Conservation (phyloP, 2,797 vertebrate species). For the Parauchenoglanis ngamensis region DNA sequence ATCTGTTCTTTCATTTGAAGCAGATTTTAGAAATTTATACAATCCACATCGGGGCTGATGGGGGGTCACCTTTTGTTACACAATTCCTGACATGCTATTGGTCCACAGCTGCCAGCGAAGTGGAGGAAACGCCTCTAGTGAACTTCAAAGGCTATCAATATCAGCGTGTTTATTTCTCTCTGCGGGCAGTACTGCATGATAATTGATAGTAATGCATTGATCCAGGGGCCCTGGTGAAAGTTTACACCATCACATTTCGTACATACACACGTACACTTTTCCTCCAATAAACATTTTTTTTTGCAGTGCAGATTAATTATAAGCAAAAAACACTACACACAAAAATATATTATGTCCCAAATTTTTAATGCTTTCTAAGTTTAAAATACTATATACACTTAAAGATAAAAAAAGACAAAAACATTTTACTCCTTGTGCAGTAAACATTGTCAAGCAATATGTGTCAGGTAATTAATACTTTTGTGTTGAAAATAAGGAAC, state of each 20-base stretch:
- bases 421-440: constrained; percentile 34
- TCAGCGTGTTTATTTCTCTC: constrained; percentile 59
- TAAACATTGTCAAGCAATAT: constrained; percentile 34
- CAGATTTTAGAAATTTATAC: constrained; percentile 49
- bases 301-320: not conserved
- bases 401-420: constrained; percentile 45
- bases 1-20: constrained; percentile 45
- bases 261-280: constrained; percentile 51
- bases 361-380: constrained; percentile 70
- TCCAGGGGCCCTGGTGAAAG: constrained; percentile 40
- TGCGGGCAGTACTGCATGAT: constrained; percentile 41
- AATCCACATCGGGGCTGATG: constrained; percentile 56
- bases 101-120: constrained; percentile 40
- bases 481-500: constrained; percentile 20
- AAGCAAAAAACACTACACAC: not conserved
- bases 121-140: constrained; percentile 74
- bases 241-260: not conserved
- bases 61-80: constrained; percentile 52
- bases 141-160: constrained; percentile 72
- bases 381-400: constrained; percentile 50
- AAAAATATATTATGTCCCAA: constrained; percentile 54
- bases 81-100: constrained; percentile 51
- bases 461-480: not conserved
- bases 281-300: not conserved
- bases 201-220: constrained; percentile 50